Percentiles rank a stretch among this genome's conserved stretches.
Conservation (phyloP, 2,797 vertebrate genomes). For the Harpagifer antarcticus region DNA sequence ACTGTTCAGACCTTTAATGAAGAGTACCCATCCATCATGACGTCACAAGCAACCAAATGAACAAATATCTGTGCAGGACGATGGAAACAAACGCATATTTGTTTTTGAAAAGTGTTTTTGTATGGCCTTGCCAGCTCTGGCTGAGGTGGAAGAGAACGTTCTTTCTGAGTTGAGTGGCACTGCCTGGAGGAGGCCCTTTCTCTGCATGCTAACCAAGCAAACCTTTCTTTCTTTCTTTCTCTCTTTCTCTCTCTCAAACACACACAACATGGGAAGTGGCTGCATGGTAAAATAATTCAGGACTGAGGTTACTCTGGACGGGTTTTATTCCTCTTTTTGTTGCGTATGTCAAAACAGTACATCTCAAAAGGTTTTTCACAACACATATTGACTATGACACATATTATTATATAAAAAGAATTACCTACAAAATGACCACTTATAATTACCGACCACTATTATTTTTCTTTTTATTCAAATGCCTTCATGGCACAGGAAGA, state of each 20-base stretch:
- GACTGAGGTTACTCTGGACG: neutral
- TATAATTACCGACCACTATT: too few species aligned
- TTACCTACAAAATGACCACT: too few species aligned
- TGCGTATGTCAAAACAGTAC: neutral
- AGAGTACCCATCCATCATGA: conserved; percentile 52
- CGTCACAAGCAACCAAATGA: conserved; percentile 41
- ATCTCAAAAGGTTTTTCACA: neutral
- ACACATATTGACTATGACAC: neutral
- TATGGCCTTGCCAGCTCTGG: conserved; percentile 55
- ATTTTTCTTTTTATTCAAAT: too few species aligned
- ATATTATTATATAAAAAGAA: too few species aligned
- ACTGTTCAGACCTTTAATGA: conserved; percentile 47
- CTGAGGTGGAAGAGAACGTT: conserved; percentile 68
- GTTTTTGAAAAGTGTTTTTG: conserved; percentile 57
- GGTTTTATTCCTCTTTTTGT: conserved; percentile 4
- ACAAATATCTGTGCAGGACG: conserved; percentile 57
- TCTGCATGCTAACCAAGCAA: conserved; percentile 75
- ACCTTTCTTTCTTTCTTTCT: conserved; percentile 20
- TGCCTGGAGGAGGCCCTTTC: conserved; percentile 65
- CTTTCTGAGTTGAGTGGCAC: conserved; percentile 61
- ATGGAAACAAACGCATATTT: conserved; percentile 50
- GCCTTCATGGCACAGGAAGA: too few species aligned
- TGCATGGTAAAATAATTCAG: neutral
- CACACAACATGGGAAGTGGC: conserved; percentile 1
- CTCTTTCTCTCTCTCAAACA: neutral